Base-by-base conservation (phyloP, 2,113 vertebrate species). In the Chaetodon auriga region DNA sequence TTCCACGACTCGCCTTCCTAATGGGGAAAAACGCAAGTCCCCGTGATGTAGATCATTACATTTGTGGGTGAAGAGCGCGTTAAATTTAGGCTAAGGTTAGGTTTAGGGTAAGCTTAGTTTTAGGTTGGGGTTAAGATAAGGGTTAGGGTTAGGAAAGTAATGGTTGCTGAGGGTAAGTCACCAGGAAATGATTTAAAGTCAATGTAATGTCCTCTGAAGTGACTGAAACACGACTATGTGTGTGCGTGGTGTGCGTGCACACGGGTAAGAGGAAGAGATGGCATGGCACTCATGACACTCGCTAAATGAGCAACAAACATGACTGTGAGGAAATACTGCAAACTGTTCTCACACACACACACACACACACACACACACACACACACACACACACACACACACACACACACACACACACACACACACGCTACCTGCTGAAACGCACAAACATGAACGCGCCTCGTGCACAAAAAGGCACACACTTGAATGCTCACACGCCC, bases 241-340 rank as follows among this genome's bases (percentile, higher is more conserved):
- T 66, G 51, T 58, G 64, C 48, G 38, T 58, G 51, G 36, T 43
- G 58, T 38, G 36, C 13, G 38, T 23, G 79, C 61, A 11, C 16
- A 30, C 30, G 53, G 25, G 13, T 61, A 61, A 57, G 69, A 46
- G 25, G 49, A 68, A 35, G 10, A 68, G 30, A 85, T 51, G 57
- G 65, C 43, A 45, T 11, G 43, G 30, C 30, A 1, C 30, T 30
- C 38, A 35, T 68, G 46, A 69, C 54, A 85, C 25, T 5, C 0
- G 23, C 35, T 68, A 51, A 64, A 78, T 65, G 70, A 63, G 79
- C 30, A 80, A 63, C 75, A 85, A 65, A 70, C 45, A 72, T 68
- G 58, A 65, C 69, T 79, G 54, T 82, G 78, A 68, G 68, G 54
- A 73, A 81, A 55, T 63, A 53, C 48, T 64, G 41, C 19, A 55